These are phyloP conservation scores for Labeo rohita DNA, from an alignment of 2,113 vertebrate species.

Conservation along the genomic window DNA sequence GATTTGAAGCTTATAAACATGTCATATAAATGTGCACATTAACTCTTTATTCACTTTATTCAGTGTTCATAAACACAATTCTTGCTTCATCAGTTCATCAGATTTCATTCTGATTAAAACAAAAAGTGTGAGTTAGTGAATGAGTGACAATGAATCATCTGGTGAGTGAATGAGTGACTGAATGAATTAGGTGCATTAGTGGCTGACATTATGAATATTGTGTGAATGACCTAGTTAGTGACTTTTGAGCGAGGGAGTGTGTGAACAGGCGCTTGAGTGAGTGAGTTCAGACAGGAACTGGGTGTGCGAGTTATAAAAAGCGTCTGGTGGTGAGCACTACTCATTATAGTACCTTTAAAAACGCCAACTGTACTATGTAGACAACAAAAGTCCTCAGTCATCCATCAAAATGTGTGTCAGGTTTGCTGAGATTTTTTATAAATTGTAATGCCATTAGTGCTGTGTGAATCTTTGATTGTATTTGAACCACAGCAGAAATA, in stretches of 20 bases:
- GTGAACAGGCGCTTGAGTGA: constrained; percentile 53
- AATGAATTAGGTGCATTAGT: neutral
- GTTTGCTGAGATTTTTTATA: constrained; percentile 16
- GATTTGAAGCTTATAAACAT: too few species aligned
- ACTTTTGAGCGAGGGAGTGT: constrained; percentile 44
- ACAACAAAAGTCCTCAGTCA: constrained; percentile 16
- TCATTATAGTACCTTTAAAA: constrained; percentile 70
- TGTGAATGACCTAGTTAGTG: constrained; percentile 59
- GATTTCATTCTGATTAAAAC: too few species aligned
- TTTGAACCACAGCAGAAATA: constrained; percentile 28
- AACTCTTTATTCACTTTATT: too few species aligned
- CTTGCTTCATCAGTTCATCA: too few species aligned
- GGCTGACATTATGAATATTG: constrained; percentile 15
- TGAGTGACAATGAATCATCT: too few species aligned
- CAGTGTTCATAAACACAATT: too few species aligned
- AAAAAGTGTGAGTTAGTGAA: too few species aligned
- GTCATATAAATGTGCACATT: too few species aligned
- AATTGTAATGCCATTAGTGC: neutral
- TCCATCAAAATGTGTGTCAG: constrained; percentile 5
- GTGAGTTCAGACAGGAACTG: constrained; percentile 69
- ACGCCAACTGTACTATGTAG: neutral
- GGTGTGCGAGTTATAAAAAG: constrained; percentile 85
- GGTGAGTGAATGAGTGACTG: neutral
- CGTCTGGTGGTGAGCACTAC: constrained; percentile 66
- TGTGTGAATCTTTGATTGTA: constrained; percentile 40